Percentiles rank a stretch among this genome's conserved stretches.
Conservation (phyloP, 2,888 invertebrate genomes). For the Beris morrisii region DNA sequence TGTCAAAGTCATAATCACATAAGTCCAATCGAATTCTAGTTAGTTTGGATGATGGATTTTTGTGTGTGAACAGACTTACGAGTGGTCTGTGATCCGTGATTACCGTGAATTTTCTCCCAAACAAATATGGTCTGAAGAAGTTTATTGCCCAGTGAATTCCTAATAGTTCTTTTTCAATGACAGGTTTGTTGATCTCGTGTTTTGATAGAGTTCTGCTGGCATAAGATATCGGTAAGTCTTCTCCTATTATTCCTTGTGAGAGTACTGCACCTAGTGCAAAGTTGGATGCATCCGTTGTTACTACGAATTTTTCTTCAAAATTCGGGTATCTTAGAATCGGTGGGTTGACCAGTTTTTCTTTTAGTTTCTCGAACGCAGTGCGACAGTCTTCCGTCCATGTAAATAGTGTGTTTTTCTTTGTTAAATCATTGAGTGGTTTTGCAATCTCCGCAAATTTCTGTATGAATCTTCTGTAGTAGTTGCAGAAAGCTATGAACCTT, state of each 20-base stretch:
- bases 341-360: background rate
- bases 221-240: conserved; percentile 44
- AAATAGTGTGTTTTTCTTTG: conserved; percentile 40
- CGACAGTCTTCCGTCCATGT: conserved; percentile 25
- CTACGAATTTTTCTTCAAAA: too few species aligned
- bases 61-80: conserved; percentile 41
- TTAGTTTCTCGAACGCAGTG: conserved; percentile 32
- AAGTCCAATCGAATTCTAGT: conserved; percentile 45
- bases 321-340: conserved; percentile 27
- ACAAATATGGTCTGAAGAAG: conserved; percentile 46
- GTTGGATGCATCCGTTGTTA: conserved; percentile 43
- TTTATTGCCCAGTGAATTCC: conserved; percentile 42
- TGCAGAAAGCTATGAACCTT: conserved; percentile 41
- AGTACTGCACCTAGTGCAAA: conserved; percentile 44
- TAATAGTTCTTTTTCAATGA: conserved; percentile 45
- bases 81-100: conserved; percentile 46
- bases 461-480: conserved; percentile 42
- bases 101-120: conserved; percentile 43
- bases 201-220: conserved; percentile 43
- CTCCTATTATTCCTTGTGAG: conserved; percentile 41
- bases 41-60: conserved; percentile 44
- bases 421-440: conserved; percentile 36
- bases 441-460: conserved; percentile 42
- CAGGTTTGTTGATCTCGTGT: conserved; percentile 43
- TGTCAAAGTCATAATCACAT: conserved; percentile 43